These are phyloP conservation scores for Drosophila yooni DNA, from an alignment of 2,888 invertebrate genomes.

Conservation along the genomic window DNA sequence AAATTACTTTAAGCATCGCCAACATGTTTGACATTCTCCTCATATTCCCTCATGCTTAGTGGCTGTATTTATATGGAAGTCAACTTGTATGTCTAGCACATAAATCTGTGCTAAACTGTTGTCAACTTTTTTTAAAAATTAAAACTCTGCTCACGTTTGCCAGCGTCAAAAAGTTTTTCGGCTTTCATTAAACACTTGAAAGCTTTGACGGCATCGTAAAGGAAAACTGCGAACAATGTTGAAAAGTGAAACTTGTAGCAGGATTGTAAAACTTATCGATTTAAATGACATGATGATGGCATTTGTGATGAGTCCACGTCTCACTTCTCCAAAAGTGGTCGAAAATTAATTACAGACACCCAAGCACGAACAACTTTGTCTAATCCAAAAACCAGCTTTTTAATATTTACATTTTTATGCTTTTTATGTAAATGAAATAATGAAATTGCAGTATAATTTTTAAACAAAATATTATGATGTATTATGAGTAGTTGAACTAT, in stretches of 20 bases:
- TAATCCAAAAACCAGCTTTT: not conserved
- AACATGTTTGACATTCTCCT: constrained; percentile 11
- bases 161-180: constrained; percentile 51
- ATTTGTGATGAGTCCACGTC: constrained; percentile 1
- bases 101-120: constrained; percentile 63
- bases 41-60: constrained; percentile 46
- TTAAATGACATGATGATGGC: constrained; percentile 2
- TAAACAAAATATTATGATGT: not conserved
- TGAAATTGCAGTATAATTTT: not conserved
- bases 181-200: constrained; percentile 63
- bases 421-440: not conserved
- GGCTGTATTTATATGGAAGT: constrained; percentile 52
- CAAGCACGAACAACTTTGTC: not conserved
- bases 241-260: constrained; percentile 17
- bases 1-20: constrained; percentile 67
- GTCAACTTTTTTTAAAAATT: constrained; percentile 49
- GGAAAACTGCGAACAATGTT: constrained; percentile 51
- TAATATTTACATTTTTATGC: not conserved
- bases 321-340: not conserved
- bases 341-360: not conserved
- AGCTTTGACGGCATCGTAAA: constrained; percentile 40
- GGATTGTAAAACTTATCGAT: constrained; percentile 17
- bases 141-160: constrained; percentile 63
- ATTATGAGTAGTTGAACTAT: not conserved
- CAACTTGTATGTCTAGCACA: constrained; percentile 39